Base-by-base conservation (phyloP, 2,113 vertebrate genomes). In the Rhea pennata region DNA sequence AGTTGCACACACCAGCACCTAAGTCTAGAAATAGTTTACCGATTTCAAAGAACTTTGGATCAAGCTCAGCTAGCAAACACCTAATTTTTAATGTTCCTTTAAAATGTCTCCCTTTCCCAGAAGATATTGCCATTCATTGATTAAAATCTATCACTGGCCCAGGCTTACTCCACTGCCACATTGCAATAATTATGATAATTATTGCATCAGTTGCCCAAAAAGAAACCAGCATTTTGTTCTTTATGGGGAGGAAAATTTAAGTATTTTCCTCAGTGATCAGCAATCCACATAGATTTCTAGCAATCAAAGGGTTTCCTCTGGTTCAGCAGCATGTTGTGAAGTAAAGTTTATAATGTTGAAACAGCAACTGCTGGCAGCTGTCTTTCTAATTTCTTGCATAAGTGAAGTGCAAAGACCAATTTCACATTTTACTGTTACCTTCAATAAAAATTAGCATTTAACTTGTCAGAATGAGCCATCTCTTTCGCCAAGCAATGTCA, bases 371-470 rank as follows among this genome's bases (percentile, higher is more conserved):
- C 69, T 92, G 83, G 84, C 1, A 0, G 65, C 64, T 83, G 86
- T 85, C 82, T 94, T 87, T 54, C 61, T 82, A 66, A 92, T 90
- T 93, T 91, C 83, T 97, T 89, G 78, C 84, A n/a, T 54, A 95
- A 95, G 74, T 65, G 33, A 94, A 96, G 73, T 53, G 65, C n/a
- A 82, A 87, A 88, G 84, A 90, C 83, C 76, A 87, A 84, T 95
- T 95, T 88, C 85, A 65, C 82, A 87, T 91, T 91, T 91, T 73
- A 61, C 80, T 84, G 56, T 79, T 96, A 71, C 72, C 92, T 93
- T 90, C 88, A 83, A 81, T 81, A 93, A 94, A 88, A 97, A 96
- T 86, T 77, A 92, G 58, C 81, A 81, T 96, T 95, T 87, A 90
- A 86, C 87, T 93, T 87, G 82, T 84, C 94, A 94, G 93, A 76